Evolutionary conservation across 2,113 vertebrate species (phyloP).

Genomic region (Zosterops pallidus): DNA sequence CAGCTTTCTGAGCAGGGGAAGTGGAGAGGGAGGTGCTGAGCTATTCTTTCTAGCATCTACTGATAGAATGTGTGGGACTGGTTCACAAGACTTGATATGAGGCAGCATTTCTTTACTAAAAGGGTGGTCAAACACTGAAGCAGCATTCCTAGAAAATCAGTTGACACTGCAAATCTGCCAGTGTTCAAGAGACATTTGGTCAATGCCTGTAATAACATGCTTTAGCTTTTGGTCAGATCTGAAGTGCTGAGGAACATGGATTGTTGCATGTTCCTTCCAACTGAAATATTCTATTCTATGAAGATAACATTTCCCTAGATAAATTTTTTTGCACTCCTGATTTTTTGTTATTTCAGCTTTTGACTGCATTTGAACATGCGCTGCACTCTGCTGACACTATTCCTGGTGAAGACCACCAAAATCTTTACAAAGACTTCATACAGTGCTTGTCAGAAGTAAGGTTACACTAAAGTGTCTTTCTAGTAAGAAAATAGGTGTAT

Average conservation of each 20-base stretch:
- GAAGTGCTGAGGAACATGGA: neutral
- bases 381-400: constrained; percentile 75
- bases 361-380: constrained; percentile 88
- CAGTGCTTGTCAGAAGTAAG: constrained; percentile 88
- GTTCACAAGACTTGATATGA: fast-evolving
- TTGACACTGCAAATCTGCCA: fast-evolving
- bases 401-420: constrained; percentile 86
- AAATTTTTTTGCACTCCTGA: neutral
- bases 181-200: neutral
- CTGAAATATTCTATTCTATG: neutral
- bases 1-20: neutral
- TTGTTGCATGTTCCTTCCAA: neutral
- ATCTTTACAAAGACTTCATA: constrained; percentile 83
- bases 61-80: fast-evolving
- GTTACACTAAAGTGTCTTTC: neutral
- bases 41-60: neutral
- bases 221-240: neutral
- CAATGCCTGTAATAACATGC: neutral
- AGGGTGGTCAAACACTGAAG: neutral
- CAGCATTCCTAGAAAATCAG: neutral
- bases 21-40: neutral
- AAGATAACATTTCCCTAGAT: neutral
- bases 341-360: constrained; percentile 77
- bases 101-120: neutral
- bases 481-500: neutral